Evolutionary conservation across 1,140 invertebrate genomes (phyloP), one percentile per base, ranked within the genome.

Genomic region (Homalodisca vitripennis): DNA sequence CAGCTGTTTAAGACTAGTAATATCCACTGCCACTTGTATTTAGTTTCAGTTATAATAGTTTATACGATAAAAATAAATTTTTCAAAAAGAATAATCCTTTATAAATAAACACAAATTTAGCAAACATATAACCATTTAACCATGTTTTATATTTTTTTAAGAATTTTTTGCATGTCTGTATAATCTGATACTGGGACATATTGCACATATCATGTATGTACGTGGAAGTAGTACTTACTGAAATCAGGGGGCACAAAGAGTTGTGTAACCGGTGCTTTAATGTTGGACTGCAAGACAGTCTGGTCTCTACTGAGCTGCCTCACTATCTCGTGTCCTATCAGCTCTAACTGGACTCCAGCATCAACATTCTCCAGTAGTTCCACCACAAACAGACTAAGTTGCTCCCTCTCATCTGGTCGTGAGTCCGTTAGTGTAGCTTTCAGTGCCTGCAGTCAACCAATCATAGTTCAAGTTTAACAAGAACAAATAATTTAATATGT

Each of bases 391-490:
- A 74, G 74, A 12, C 78, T 74, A 46, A 83, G 76, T 68, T 83
- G 81, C 65, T 78, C 72, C 78, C 81, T 84, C 64, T 86, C 85
- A 0, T 70, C 71, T 47, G 75, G 74, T 24, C 79, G 81, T 57
- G 82, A 76, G 46, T 77, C 77, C 64, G 81, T 79, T 63, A 88
- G 72, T 65, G 87, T 81, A 46, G 81, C 80, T 62, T 80, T 78
- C 32, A 87, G 76, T n/a, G 85, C 81, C 80, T 82, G 47, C 64
- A 78, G 75, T 69, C 34, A 6, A 41, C 17, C 34, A 41, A 17
- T 41, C 6, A n/a, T n/a, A n/a, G n/a, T n/a, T n/a, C n/a, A n/a
- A n/a, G n/a, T n/a, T n/a, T n/a, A n/a, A n/a, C n/a, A n/a, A n/a
- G n/a, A n/a, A n/a, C n/a, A n/a, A n/a, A n/a, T n/a, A n/a, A n/a